phyloP scores from a whole-genome alignment of 2,888 invertebrate species.

The Trachelus stipa region DNA sequence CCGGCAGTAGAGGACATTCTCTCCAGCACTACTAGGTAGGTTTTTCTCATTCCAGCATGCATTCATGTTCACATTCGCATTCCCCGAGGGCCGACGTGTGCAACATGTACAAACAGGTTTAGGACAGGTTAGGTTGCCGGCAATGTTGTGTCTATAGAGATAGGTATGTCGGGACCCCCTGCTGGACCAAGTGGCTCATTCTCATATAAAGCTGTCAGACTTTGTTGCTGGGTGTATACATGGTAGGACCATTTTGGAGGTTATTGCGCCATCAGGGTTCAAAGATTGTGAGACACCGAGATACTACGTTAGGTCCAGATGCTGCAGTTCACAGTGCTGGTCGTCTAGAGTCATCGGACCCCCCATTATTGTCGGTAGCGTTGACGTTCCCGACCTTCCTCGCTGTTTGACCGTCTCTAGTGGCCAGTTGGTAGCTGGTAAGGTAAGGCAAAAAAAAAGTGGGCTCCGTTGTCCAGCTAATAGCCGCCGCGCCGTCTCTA shows the following conservation, averaged over 20 bases:
- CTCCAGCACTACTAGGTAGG: neutral
- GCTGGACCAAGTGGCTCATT: neutral
- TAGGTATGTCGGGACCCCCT: neutral
- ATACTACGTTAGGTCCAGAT: neutral
- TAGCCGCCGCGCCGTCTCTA: slow-evolving; percentile 34
- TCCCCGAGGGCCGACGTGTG: neutral
- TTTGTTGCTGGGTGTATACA: neutral
- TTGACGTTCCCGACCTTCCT: neutral
- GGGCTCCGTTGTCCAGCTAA: slow-evolving; percentile 32
- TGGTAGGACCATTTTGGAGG: neutral
- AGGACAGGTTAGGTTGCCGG: neutral
- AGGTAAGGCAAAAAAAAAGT: neutral
- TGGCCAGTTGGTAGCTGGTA: neutral
- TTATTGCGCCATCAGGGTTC: slow-evolving; percentile 1
- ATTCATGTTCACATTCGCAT: neutral
- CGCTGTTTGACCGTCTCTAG: neutral
- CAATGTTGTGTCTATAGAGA: neutral
- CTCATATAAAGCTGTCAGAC: slow-evolving; percentile 5
- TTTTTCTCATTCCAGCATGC: neutral
- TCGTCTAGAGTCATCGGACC: neutral
- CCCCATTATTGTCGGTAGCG: neutral
- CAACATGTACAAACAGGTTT: neutral
- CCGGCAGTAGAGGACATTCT: neutral
- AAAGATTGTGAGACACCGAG: neutral
- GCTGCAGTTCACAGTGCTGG: neutral